Conservation (phyloP, 2,888 invertebrate genomes). For the Ennomos erosarius region DNA sequence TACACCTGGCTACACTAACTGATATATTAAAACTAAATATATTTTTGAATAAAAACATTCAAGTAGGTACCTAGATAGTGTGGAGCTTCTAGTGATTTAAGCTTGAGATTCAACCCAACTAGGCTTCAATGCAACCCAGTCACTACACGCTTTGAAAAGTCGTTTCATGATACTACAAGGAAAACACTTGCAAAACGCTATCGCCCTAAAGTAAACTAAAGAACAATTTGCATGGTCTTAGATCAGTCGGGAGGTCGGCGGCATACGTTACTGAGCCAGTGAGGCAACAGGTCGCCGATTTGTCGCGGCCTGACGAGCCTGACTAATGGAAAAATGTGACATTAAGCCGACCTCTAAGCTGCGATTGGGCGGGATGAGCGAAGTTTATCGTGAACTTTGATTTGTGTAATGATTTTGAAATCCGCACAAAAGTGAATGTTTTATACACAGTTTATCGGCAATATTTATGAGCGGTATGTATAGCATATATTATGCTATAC, state of each 20-base stretch:
- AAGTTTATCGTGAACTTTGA: constrained; percentile 29
- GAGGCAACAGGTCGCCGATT: constrained; percentile 79
- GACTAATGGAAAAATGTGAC: constrained; percentile 78
- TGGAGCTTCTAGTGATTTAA: no score
- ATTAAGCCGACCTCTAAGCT: constrained; percentile 66
- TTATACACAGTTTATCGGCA: no score
- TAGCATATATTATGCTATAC: no score
- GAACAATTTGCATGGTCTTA: constrained; percentile 67
- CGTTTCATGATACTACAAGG: constrained; percentile 33
- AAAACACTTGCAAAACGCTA: constrained; percentile 29
- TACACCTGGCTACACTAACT: no score
- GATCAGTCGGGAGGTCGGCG: constrained; percentile 44
- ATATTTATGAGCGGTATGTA: no score
- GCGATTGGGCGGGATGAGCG: constrained; percentile 63
- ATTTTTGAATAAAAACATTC: no score
- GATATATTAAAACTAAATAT: no score
- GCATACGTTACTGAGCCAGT: constrained; percentile 63
- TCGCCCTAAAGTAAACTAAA: constrained; percentile 60
- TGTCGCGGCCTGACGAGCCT: constrained; percentile 60
- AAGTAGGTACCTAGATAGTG: no score
- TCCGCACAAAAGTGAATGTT: neutral
- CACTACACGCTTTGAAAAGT: constrained; percentile 12
- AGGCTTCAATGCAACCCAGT: no score
- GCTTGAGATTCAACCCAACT: no score
- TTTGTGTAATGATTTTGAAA: constrained; percentile 20